A percentile compares a stretch with the other conserved stretches of the same genome.
Conservation (phyloP, 1,140 invertebrate genomes). For the Spodoptera frugiperda region DNA sequence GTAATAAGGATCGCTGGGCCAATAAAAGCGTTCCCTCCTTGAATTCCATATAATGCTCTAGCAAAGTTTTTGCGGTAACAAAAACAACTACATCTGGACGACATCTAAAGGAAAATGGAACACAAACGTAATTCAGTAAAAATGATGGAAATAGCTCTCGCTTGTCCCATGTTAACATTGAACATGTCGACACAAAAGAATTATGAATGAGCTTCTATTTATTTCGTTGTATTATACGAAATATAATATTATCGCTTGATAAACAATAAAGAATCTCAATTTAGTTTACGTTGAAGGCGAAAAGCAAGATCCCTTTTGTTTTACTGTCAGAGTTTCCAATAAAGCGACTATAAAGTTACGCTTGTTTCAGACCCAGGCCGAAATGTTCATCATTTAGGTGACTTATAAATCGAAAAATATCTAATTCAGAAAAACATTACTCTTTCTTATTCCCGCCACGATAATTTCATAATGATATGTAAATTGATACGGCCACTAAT, state of each 20-base stretch:
- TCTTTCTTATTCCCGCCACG: not conserved
- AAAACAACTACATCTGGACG: slow-evolving; percentile 33
- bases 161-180: slow-evolving; percentile 28
- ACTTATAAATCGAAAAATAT: too few relatives aligned
- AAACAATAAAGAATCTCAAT: slow-evolving; percentile 26
- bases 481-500: slow-evolving; percentile 20
- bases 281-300: slow-evolving; percentile 2
- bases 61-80: slow-evolving; percentile 30
- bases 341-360: too few relatives aligned
- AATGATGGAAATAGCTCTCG: slow-evolving; percentile 30
- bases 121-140: slow-evolving; percentile 29
- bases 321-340: too few relatives aligned
- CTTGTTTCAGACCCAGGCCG: too few relatives aligned
- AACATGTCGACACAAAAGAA: slow-evolving; percentile 29
- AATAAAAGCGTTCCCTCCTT: slow-evolving; percentile 38
- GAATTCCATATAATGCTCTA: slow-evolving; percentile 26
- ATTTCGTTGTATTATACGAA: slow-evolving; percentile 14
- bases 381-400: too few relatives aligned
- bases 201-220: slow-evolving; percentile 35
- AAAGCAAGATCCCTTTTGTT: too few relatives aligned
- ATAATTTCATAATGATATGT: slow-evolving; percentile 17
- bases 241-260: slow-evolving; percentile 13
- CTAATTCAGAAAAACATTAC: too few relatives aligned
- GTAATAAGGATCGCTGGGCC: slow-evolving; percentile 38
- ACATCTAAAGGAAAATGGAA: slow-evolving; percentile 30